phyloP scores from a whole-genome alignment of 2,888 invertebrate species.

The Liopterus haemorrhoidalis region DNA sequence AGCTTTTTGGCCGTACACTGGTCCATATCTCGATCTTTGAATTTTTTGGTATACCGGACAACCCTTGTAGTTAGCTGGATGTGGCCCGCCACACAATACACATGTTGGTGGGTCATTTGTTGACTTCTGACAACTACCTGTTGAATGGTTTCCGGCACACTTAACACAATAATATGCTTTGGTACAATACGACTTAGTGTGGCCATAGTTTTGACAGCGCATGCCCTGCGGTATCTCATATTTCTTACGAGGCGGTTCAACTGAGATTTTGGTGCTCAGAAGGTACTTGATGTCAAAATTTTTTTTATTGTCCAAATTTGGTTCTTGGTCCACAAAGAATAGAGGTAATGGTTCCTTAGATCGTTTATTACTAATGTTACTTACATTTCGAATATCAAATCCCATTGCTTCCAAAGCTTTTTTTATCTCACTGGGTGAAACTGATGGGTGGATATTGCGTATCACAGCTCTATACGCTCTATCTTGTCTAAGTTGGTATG shows the following conservation, averaged over 20 bases:
- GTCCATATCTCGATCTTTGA: conserved; percentile 19
- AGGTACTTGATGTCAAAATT: neutral
- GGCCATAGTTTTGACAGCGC: conserved; percentile 24
- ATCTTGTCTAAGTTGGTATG: no score
- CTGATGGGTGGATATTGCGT: neutral
- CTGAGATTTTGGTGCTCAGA: conserved; percentile 9
- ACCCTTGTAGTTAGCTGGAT: conserved; percentile 22
- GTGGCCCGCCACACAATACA: conserved; percentile 15
- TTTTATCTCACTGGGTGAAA: conserved; percentile 1
- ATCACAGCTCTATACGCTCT: no score
- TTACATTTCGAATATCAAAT: conserved; percentile 7
- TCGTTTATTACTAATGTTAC: conserved; percentile 8
- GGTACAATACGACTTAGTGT: conserved; percentile 26
- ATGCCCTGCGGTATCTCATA: conserved; percentile 21
- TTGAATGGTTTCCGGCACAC: conserved; percentile 23
- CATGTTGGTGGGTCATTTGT: conserved; percentile 17
- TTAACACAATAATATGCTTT: conserved; percentile 23
- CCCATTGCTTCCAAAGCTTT: conserved; percentile 7
- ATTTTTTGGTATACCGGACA: conserved; percentile 26
- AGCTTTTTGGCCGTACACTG: conserved; percentile 4
- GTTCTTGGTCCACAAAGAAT: conserved; percentile 21
- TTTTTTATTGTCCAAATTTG: conserved; percentile 13
- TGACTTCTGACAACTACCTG: conserved; percentile 19
- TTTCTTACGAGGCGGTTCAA: conserved; percentile 22
- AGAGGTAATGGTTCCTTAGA: neutral